Conservation (phyloP, 2,888 invertebrate species). For the Amorpha juglandis region DNA sequence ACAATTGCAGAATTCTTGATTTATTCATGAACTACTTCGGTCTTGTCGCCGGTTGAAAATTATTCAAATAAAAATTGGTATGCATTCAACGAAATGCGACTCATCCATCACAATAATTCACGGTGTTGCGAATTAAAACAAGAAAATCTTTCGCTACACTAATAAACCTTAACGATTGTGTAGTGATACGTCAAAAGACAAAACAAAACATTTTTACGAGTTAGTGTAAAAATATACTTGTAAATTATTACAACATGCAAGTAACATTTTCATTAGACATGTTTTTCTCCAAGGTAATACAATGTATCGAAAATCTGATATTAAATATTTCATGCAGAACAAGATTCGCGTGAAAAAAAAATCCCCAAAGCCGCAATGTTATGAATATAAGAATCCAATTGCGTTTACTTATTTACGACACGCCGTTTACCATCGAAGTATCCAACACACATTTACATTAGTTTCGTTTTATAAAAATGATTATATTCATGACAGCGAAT, state of each 20-base stretch:
- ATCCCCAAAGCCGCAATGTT: constrained; percentile 9
- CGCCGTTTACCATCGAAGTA: neutral
- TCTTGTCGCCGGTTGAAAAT: too few relatives aligned
- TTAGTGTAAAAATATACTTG: neutral
- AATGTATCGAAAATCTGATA: constrained; percentile 7
- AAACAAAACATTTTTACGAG: neutral
- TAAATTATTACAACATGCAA: neutral
- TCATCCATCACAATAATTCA: too few relatives aligned
- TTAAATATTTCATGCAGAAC: constrained; percentile 3
- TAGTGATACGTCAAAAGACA: too few relatives aligned
- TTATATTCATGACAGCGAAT: constrained; percentile 28
- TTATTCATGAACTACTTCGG: too few relatives aligned
- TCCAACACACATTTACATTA: constrained; percentile 20
- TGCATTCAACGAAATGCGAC: too few relatives aligned
- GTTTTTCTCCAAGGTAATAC: neutral
- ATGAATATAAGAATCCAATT: constrained; percentile 18
- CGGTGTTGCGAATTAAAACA: too few relatives aligned
- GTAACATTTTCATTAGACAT: neutral
- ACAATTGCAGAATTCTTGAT: too few relatives aligned
- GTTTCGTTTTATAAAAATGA: constrained; percentile 9
- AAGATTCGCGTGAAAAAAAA: neutral
- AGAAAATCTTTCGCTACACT: too few relatives aligned
- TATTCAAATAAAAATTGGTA: too few relatives aligned
- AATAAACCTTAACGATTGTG: too few relatives aligned
- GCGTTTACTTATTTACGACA: neutral